Evolutionary conservation across 1,140 invertebrate genomes (phyloP).

Genomic region (Plectrocnemia conspersa): DNA sequence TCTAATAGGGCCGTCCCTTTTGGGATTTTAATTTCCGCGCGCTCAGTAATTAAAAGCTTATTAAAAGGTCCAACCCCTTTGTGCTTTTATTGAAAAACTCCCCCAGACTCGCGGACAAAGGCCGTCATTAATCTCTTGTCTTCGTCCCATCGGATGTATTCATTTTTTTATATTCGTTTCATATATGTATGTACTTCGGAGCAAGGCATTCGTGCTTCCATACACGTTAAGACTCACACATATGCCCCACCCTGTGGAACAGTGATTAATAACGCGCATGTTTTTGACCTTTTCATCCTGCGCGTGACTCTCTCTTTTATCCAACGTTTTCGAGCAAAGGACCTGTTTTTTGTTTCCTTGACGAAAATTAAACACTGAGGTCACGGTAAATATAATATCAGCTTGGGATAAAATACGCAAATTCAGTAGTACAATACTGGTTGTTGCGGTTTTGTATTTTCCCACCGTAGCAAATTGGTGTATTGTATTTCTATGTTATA

Average conservation of each 20-base stretch:
- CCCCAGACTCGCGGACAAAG: conserved; percentile 10
- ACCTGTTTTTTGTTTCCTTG: background rate
- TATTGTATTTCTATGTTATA: too few species aligned
- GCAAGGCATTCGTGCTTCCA: conserved; percentile 8
- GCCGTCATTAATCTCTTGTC: conserved; percentile 18
- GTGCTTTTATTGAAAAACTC: conserved; percentile 24
- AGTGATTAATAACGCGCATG: conserved; percentile 22
- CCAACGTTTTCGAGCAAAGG: background rate
- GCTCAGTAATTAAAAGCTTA: conserved; percentile 20
- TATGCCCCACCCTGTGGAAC: background rate
- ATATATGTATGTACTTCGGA: conserved; percentile 5
- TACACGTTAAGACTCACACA: background rate
- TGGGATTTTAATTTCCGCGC: too few species aligned
- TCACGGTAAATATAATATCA: background rate
- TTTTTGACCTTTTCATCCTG: conserved; percentile 17
- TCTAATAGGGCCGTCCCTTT: too few species aligned
- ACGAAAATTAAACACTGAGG: background rate
- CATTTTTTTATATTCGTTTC: conserved; percentile 13
- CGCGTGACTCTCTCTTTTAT: conserved; percentile 16
- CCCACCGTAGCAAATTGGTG: too few species aligned
- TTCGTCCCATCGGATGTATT: conserved; percentile 4
- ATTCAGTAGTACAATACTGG: too few species aligned
- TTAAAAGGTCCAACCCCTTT: conserved; percentile 18
- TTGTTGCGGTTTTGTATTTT: too few species aligned
- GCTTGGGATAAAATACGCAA: too few species aligned